Evolutionary conservation across 2,888 invertebrate species (phyloP).

Genomic region (Torymus auratus): DNA sequence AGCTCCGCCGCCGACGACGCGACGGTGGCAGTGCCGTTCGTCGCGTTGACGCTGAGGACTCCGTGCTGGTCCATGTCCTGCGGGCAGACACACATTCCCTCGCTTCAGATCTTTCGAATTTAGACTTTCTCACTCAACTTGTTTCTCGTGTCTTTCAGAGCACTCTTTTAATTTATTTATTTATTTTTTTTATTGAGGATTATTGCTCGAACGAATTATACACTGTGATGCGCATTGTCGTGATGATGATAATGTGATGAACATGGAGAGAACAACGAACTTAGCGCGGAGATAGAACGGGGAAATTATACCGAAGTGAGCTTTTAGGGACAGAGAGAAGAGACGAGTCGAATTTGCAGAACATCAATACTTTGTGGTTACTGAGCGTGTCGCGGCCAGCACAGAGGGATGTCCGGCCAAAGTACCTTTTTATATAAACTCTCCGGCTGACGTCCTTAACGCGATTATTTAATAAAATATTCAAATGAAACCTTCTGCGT

Average conservation of each 20-base stretch:
- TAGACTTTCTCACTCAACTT: constrained; percentile 18
- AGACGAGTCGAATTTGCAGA: constrained; percentile 43
- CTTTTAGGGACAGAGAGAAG: constrained; percentile 7
- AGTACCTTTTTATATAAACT: constrained; percentile 62
- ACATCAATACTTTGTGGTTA: constrained; percentile 60
- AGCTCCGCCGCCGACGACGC: too few species aligned
- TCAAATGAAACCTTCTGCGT: constrained; percentile 62
- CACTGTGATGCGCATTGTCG: neutral
- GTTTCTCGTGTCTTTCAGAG: neutral
- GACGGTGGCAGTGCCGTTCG: too few species aligned
- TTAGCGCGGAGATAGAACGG: neutral
- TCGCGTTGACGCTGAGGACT: too few species aligned
- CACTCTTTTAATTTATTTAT: neutral
- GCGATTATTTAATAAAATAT: constrained; percentile 70
- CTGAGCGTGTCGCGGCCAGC: constrained; percentile 55
- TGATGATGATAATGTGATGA: neutral
- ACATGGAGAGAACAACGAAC: constrained; percentile 7
- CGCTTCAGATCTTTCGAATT: neutral
- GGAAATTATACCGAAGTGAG: neutral
- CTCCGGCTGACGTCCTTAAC: constrained; percentile 60
- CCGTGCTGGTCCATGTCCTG: constrained; percentile 55
- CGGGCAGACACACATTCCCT: constrained; percentile 59
- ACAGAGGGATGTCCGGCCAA: constrained; percentile 41
- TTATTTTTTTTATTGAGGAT: neutral
- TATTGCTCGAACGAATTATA: neutral